A percentile compares a stretch with the other conserved stretches of the same genome.
Evolutionary conservation across 2,797 vertebrate species (phyloP).

Genomic region (Melanotaenia trifasciata): DNA sequence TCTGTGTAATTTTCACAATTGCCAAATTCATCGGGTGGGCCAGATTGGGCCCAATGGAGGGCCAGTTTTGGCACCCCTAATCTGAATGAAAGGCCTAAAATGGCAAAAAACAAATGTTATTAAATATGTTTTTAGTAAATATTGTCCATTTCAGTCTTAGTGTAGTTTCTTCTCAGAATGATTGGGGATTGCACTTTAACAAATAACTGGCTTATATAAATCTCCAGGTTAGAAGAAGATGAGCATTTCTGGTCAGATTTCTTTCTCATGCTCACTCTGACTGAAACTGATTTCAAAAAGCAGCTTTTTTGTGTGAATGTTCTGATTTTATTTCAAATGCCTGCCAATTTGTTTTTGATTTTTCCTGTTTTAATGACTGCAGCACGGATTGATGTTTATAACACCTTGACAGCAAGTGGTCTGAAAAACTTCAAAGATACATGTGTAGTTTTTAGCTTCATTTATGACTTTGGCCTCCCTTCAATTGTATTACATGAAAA

Average conservation of each 20-base stretch:
- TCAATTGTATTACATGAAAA: constrained; percentile 19
- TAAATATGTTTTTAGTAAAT: background rate
- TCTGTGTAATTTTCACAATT: too few species aligned
- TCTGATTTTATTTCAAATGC: background rate
- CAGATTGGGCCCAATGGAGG: too few species aligned
- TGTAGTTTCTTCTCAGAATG: background rate
- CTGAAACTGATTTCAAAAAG: constrained; percentile 22
- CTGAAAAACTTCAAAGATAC: background rate
- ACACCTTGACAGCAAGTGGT: constrained; percentile 2
- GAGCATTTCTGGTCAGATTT: constrained; percentile 5
- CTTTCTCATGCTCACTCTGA: background rate
- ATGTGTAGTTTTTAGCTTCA: constrained; percentile 1
- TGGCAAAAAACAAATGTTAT: too few species aligned
- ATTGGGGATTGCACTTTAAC: background rate
- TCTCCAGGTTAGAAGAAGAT: background rate
- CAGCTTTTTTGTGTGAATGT: constrained; percentile 11
- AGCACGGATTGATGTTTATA: background rate
- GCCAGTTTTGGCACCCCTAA: too few species aligned
- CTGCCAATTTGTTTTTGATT: background rate
- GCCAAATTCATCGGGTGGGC: too few species aligned
- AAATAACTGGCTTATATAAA: background rate
- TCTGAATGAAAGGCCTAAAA: too few species aligned
- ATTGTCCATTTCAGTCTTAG: background rate
- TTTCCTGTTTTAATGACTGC: background rate
- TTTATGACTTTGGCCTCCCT: constrained; percentile 10